phyloP scores from a whole-genome alignment of 2,797 vertebrate species.

The Sebastes reedi region DNA sequence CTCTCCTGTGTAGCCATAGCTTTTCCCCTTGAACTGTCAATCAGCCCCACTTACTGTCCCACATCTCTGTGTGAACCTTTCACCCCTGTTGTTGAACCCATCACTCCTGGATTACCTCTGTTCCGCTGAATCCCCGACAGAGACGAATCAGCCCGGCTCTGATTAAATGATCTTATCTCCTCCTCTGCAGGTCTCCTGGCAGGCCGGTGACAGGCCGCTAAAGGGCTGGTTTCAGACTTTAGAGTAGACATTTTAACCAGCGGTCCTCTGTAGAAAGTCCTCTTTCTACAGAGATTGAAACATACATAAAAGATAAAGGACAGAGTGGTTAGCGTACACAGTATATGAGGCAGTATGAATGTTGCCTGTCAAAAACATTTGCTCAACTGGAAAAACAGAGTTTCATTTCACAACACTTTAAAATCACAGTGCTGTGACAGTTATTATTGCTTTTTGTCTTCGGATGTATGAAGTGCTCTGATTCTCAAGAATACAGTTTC shows the following conservation, averaged over 20 bases:
- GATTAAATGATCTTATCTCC: slow-evolving; percentile 30
- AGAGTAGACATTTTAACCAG: background rate
- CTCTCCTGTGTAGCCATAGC: background rate
- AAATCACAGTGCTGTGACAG: background rate
- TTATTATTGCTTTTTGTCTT: background rate
- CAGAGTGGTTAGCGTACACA: background rate
- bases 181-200: background rate
- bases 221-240: background rate
- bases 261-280: background rate
- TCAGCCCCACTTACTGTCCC: background rate
- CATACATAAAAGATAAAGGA: background rate
- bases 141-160: background rate
- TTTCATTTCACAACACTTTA: background rate
- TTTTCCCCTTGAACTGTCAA: slow-evolving; percentile 5
- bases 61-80: background rate
- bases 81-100: slow-evolving; percentile 7
- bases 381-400: background rate
- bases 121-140: slow-evolving; percentile 19
- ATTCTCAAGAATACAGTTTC: background rate
- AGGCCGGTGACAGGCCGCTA: background rate
- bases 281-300: background rate
- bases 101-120: slow-evolving; percentile 7
- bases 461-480: background rate
- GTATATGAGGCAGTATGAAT: background rate
- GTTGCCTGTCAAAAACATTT: background rate